Conservation (phyloP, 2,888 invertebrate species). For the Morinoia aosen region DNA sequence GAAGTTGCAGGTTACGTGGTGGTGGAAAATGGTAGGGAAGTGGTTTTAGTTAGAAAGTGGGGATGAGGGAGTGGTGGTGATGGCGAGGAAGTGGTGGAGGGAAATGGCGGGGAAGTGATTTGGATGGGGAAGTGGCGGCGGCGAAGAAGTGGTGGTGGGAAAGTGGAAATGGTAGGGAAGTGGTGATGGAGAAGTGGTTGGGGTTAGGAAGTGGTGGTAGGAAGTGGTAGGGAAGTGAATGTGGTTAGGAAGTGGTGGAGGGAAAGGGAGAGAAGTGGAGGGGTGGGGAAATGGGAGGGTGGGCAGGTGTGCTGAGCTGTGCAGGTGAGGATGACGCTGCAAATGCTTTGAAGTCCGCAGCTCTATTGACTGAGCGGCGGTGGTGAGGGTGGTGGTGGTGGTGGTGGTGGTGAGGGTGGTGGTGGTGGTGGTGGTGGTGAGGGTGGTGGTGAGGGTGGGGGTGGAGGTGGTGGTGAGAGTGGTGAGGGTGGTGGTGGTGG, state of each 20-base stretch:
- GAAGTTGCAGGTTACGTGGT: background rate
- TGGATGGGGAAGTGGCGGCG: background rate
- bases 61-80: background rate
- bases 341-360: background rate
- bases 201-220: background rate
- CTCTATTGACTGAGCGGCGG: background rate
- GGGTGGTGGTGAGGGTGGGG: too few relatives aligned
- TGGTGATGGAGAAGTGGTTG: background rate
- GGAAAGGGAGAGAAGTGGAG: background rate
- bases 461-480: background rate
- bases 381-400: background rate
- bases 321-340: slow-evolving; percentile 21
- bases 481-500: background rate
- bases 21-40: background rate
- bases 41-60: background rate
- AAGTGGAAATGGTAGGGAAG: background rate
- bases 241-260: background rate
- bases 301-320: slow-evolving; percentile 10
- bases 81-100: background rate
- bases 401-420: background rate
- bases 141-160: background rate
- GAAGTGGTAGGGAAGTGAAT: background rate
- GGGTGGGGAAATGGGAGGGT: background rate
- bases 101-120: background rate
- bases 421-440: background rate